A percentile compares a stretch with the other conserved stretches of the same genome.
phyloP scores from a whole-genome alignment of 2,797 vertebrate species.

The Todus mexicanus region DNA sequence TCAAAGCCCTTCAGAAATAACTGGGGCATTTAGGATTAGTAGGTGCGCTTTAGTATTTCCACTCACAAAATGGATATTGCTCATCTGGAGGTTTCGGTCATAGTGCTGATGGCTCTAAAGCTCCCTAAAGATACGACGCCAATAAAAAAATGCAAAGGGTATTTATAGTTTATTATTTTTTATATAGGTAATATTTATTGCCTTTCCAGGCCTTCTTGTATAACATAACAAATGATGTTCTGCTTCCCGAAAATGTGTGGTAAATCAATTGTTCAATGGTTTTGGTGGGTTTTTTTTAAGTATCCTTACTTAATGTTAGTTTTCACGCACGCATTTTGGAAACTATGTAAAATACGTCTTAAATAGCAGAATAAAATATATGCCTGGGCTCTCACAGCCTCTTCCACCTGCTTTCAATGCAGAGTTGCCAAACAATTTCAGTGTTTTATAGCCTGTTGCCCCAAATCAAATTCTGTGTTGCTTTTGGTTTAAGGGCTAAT shows the following conservation, averaged over 20 bases:
- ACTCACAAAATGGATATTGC: background rate
- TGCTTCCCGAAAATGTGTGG: background rate
- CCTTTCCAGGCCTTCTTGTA: background rate
- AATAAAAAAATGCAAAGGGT: background rate
- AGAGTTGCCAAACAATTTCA: conserved; percentile 42
- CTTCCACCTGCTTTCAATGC: conserved; percentile 30
- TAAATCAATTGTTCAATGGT: conserved; percentile 18
- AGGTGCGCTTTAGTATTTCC: background rate
- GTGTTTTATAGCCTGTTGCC: conserved; percentile 46
- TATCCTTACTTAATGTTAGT: background rate
- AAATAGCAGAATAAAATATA: conserved; percentile 30
- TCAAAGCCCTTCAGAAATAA: background rate
- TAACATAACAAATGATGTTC: background rate
- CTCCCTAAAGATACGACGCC: background rate
- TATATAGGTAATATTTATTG: conserved; percentile 20
- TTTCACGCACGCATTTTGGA: background rate
- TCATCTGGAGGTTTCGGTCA: background rate
- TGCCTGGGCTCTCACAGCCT: background rate
- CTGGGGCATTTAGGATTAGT: background rate
- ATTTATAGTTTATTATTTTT: conserved; percentile 16
- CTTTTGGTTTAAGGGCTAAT: conserved; percentile 66
- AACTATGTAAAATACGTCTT: conserved; percentile 14
- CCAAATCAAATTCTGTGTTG: conserved; percentile 52
- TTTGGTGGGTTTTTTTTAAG: background rate
- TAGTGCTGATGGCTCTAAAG: background rate